Percentiles rank a stretch among this genome's conserved stretches.
phyloP scores from a whole-genome alignment of 2,113 vertebrate genomes.

The Trichomycterus rosablanca region DNA sequence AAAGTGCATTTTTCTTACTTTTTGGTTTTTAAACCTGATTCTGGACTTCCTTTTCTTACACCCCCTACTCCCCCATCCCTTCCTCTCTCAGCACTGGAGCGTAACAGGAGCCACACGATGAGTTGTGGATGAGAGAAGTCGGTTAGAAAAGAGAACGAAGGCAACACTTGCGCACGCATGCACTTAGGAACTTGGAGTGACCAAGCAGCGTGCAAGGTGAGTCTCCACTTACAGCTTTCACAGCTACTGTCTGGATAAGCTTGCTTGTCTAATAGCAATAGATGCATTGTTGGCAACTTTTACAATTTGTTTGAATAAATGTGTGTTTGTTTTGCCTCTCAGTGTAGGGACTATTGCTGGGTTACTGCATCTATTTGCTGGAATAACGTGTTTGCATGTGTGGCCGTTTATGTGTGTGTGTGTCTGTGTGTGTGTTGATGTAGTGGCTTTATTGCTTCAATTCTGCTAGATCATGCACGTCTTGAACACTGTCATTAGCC shows the following conservation, averaged over 20 bases:
- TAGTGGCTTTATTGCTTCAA: slow-evolving; percentile 4
- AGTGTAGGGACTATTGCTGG: neutral
- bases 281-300: neutral
- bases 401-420: slow-evolving; percentile 19
- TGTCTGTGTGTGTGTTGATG: slow-evolving; percentile 15
- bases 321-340: too few species aligned
- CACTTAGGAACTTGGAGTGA: slow-evolving; percentile 61
- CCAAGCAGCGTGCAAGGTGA: slow-evolving; percentile 61
- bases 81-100: slow-evolving; percentile 49
- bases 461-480: slow-evolving; percentile 11
- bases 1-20: slow-evolving; percentile 47
- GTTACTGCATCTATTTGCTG: neutral
- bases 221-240: slow-evolving; percentile 43
- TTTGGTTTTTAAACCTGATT: slow-evolving; percentile 9
- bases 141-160: slow-evolving; percentile 46
- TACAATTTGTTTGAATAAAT: too few species aligned
- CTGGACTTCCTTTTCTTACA: neutral
- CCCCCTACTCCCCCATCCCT: slow-evolving; percentile 36
- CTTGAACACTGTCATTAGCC: slow-evolving; percentile 23
- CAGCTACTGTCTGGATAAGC: slow-evolving; percentile 7
- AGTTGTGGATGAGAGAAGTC: slow-evolving; percentile 64
- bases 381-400: neutral
- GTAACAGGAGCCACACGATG: slow-evolving; percentile 61
- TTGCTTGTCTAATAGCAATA: too few species aligned
- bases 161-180: slow-evolving; percentile 37